Evolutionary conservation across 2,797 vertebrate genomes (phyloP).

Genomic region (Mus caroli): DNA sequence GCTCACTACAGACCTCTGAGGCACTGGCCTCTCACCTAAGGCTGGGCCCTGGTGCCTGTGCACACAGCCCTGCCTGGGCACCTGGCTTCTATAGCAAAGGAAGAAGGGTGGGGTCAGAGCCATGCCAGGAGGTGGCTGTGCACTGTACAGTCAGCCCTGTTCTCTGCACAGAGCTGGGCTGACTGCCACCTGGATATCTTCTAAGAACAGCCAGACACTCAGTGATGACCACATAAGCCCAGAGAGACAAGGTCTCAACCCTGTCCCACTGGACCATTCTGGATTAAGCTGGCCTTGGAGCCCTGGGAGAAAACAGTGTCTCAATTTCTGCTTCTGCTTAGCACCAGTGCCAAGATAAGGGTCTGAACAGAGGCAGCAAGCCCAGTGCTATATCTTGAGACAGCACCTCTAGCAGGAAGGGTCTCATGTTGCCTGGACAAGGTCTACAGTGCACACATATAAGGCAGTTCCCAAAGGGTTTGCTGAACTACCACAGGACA

Average conservation of each 20-base stretch:
- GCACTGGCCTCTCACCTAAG: not conserved
- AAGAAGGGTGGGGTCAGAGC: not conserved
- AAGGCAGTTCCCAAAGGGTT: fast-evolving
- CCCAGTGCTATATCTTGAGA: not conserved
- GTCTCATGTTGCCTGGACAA: not conserved
- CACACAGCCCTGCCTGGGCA: not conserved
- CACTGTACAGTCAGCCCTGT: not conserved
- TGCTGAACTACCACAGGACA: not conserved
- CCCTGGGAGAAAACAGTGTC: not conserved
- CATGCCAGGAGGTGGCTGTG: fast-evolving
- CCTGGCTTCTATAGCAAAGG: not conserved
- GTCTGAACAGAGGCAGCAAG: not conserved
- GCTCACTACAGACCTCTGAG: not conserved
- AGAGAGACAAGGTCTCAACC: not conserved
- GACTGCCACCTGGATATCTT: not conserved
- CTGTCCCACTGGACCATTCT: fast-evolving
- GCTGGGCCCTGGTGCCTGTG: not conserved
- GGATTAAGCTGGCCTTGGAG: not conserved
- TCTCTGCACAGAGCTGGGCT: not conserved
- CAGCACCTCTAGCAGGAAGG: not conserved
- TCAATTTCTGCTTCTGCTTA: not conserved
- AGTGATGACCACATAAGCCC: not conserved
- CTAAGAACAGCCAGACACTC: not conserved
- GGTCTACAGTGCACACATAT: not conserved
- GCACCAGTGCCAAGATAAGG: not conserved